phyloP scores from a whole-genome alignment of 2,113 vertebrate species.

The Clarias gariepinus region DNA sequence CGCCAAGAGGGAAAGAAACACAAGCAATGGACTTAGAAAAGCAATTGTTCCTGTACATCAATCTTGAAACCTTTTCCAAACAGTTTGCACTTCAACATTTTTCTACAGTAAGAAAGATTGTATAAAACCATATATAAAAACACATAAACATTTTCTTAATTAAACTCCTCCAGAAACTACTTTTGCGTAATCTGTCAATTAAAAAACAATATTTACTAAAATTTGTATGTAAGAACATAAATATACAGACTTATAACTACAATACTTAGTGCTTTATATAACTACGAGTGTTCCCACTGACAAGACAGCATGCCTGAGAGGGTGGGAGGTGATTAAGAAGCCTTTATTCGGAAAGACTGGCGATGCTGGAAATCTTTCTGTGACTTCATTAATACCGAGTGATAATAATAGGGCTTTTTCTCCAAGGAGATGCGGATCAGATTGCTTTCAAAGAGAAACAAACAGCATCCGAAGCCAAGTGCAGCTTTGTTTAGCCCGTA shows the following conservation, averaged over 20 bases:
- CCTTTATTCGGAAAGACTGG: not conserved
- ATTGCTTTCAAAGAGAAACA: slow-evolving; percentile 2
- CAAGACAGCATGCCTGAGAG: not conserved
- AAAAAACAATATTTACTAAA: no score
- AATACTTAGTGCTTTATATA: not conserved
- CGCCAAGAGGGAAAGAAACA: no score
- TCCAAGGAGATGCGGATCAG: slow-evolving; percentile 39
- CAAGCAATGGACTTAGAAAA: no score
- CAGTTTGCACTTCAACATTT: no score
- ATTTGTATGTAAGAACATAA: not conserved
- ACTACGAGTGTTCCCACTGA: not conserved
- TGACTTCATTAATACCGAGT: slow-evolving; percentile 23
- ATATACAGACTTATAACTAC: not conserved
- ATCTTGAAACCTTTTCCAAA: no score
- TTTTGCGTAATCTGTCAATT: not conserved
- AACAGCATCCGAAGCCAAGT: slow-evolving; percentile 52
- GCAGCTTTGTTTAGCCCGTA: slow-evolving; percentile 70
- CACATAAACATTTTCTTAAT: not conserved
- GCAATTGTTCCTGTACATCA: no score
- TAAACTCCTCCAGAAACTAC: not conserved
- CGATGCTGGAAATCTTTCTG: not conserved
- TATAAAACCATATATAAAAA: not conserved
- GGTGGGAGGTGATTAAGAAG: not conserved
- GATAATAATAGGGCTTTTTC: slow-evolving; percentile 36
- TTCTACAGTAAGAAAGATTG: no score